Percentiles rank a stretch among this genome's conserved stretches.
Conservation (phyloP, 2,797 vertebrate genomes). For the Lepus townsendii region DNA sequence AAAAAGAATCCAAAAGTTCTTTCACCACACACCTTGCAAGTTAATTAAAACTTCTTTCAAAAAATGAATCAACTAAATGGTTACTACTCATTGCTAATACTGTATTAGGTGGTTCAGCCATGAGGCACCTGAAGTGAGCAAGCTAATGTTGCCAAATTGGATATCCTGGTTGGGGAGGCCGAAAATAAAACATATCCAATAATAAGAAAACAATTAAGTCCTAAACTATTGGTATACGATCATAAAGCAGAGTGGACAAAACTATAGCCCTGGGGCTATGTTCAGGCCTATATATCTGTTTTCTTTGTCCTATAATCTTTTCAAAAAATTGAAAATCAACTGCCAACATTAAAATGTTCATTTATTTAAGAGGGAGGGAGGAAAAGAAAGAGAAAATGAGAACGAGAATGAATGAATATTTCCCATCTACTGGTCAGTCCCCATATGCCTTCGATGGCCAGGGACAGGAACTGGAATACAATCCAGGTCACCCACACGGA, state of each 20-base stretch:
- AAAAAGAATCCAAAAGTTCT: background rate
- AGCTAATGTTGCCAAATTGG: background rate
- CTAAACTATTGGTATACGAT: background rate
- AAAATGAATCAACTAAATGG: background rate
- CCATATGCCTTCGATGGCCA: no score
- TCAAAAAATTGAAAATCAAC: slow-evolving; percentile 44
- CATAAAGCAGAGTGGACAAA: background rate
- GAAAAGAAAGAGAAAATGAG: no score
- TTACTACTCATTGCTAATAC: background rate
- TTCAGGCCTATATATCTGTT: background rate
- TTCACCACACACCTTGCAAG: background rate
- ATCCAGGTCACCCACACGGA: no score
- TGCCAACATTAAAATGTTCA: background rate
- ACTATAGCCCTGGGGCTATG: background rate
- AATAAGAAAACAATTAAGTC: slow-evolving; percentile 22
- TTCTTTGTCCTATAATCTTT: background rate
- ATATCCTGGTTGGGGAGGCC: background rate
- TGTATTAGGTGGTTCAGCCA: background rate
- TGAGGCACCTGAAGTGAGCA: background rate
- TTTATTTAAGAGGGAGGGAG: no score
- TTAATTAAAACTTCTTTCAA: background rate
- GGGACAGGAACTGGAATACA: no score
- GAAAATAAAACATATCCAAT: slow-evolving; percentile 10
- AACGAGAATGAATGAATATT: no score
- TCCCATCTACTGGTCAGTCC: no score